phyloP scores from a whole-genome alignment of 2,113 vertebrate genomes.

The Anolis sagrei region DNA sequence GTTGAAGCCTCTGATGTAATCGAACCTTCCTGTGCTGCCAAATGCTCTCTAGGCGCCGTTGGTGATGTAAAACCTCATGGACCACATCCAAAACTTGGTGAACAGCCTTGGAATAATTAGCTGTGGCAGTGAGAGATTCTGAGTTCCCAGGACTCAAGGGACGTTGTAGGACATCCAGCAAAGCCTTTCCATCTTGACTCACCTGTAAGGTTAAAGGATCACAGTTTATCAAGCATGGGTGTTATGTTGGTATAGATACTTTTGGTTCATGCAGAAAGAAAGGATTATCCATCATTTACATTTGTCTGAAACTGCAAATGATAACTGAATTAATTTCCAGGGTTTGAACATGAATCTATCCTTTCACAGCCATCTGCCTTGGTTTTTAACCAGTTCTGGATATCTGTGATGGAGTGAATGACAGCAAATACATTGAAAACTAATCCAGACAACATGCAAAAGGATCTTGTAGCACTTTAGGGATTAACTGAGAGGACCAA shows the following conservation, averaged over 20 bases:
- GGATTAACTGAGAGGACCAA: too few relatives aligned
- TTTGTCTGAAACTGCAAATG: not conserved
- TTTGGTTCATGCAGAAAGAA: not conserved
- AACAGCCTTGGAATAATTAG: constrained; percentile 98
- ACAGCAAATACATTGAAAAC: too few relatives aligned
- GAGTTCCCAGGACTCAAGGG: constrained; percentile 94
- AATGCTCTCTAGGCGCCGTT: constrained; percentile 93
- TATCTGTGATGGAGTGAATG: too few relatives aligned
- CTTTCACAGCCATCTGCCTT: too few relatives aligned
- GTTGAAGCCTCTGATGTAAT: constrained; percentile 95
- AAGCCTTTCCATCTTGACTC: constrained; percentile 96
- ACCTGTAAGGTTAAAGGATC: constrained; percentile 78
- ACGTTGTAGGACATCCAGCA: constrained; percentile 94
- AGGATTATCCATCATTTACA: not conserved
- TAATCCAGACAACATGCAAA: too few relatives aligned
- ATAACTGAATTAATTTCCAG: constrained; percentile 6
- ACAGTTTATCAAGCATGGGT: not conserved
- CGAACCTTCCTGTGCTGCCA: constrained; percentile 98
- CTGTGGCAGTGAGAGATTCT: constrained; percentile 95
- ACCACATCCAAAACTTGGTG: constrained; percentile 97
- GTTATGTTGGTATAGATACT: not conserved
- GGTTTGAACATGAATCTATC: not conserved
- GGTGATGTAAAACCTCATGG: constrained; percentile 95
- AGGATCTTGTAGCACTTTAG: too few relatives aligned
- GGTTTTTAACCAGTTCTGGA: too few relatives aligned